Evolutionary conservation across 2,797 vertebrate genomes (phyloP).

Genomic region (Hafferia zeledoni): DNA sequence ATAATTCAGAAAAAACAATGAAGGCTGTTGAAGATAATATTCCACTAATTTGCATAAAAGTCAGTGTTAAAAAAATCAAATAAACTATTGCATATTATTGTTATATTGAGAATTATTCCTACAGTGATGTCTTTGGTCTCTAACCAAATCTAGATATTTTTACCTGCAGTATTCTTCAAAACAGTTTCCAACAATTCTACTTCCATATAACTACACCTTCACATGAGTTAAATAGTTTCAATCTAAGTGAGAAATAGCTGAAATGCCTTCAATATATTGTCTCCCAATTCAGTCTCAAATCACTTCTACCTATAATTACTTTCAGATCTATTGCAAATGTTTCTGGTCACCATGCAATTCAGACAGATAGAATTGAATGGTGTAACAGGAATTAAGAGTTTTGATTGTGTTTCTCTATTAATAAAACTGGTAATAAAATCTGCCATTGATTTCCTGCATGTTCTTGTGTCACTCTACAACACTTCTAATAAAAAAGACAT

Average conservation of each 20-base stretch:
- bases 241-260: not conserved
- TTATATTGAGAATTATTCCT: not conserved
- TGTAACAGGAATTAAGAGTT: not conserved
- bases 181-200: not conserved
- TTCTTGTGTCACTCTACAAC: not conserved
- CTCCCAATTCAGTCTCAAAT: not conserved
- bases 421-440: not conserved
- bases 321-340: not conserved
- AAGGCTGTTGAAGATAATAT: not conserved
- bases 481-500: not conserved
- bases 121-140: not conserved
- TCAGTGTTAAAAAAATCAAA: not conserved
- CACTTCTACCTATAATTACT: not conserved
- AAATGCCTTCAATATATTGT: not conserved
- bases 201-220: accelerated
- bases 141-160: not conserved
- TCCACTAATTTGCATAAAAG: not conserved
- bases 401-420: not conserved
- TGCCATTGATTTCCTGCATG: not conserved
- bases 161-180: not conserved
- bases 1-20: not conserved
- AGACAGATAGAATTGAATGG: not conserved
- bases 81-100: not conserved
- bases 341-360: not conserved
- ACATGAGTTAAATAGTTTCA: not conserved